Base-by-base conservation (phyloP, 2,888 invertebrate genomes). In the Drosophila melanosoma region DNA sequence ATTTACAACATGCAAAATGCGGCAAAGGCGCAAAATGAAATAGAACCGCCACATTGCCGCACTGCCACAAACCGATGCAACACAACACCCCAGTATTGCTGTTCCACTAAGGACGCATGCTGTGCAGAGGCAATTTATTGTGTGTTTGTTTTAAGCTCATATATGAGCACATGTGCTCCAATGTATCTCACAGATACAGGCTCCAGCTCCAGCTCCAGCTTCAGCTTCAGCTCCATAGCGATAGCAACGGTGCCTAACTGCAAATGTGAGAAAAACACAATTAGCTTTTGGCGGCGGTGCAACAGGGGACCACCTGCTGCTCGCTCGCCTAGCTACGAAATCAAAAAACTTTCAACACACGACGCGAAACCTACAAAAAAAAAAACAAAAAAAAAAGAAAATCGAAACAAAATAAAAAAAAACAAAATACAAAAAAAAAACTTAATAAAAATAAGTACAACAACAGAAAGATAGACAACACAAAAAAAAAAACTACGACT, bases 181-280 rank as follows among this genome's bases (percentile, higher is more conserved):
- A 75, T 67, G 82, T 83, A 79, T 81, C 86, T 84, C 56, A 11
- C 79, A 79, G 74, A 76, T 74, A 72, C 29, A 58, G 67, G 69
- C 59, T 81, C 51, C 60, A 67, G 72, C 54, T 49, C 29, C 33
- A 58, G 69, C 59, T 49, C 26, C 29, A 42, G n/a, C n/a, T n/a
- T n/a, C n/a, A n/a, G n/a, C n/a, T n/a, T n/a, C n/a, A n/a, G 72
- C 54, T 49, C 26, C 29, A 42, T 42, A 67, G 15, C 57, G 59
- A 45, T 69, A 60, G 64, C 70, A 79, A 71, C 68, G 76, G 79
- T 72, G 82, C 75, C 75, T 76, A 85, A 86, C 90, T 86, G 90
- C 81, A 90, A 88, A 87, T 90, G 87, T 88, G 87, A 89, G 87
- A 90, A 88, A 87, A 88, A 90, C 89, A 89, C 89, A 88, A 88